These are phyloP conservation scores for Lamprologus tigripictilis DNA, from an alignment of 2,113 vertebrate species.

Conservation along the genomic window DNA sequence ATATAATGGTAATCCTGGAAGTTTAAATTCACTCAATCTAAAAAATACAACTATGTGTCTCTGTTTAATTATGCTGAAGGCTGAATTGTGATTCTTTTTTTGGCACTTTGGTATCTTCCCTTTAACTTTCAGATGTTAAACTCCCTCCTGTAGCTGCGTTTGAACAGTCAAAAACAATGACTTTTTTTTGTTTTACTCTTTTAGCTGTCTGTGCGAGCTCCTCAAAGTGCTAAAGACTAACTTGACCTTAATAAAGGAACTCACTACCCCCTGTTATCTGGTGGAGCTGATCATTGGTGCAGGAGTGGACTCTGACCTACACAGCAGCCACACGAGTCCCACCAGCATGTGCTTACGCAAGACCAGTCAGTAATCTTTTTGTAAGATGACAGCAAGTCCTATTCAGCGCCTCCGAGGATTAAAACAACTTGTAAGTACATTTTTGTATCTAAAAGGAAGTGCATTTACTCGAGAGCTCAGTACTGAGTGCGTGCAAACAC, in stretches of 20 bases:
- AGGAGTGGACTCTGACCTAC: slow-evolving; percentile 57
- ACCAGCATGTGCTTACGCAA: neutral
- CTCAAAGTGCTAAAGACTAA: neutral
- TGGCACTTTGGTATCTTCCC: neutral
- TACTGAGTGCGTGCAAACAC: neutral
- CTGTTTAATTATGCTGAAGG: neutral
- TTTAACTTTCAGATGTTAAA: neutral
- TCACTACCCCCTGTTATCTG: neutral
- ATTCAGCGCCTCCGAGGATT: neutral
- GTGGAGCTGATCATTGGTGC: neutral
- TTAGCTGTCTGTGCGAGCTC: neutral
- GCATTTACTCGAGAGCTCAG: neutral
- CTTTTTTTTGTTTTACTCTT: neutral
- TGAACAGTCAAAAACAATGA: neutral
- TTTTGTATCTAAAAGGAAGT: neutral
- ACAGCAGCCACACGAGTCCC: neutral
- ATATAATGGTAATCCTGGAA: neutral
- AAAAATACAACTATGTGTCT: neutral
- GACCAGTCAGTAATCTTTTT: neutral
- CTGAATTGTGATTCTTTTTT: neutral
- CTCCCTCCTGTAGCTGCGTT: neutral
- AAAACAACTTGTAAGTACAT: slow-evolving; percentile 37
- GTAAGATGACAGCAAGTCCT: slow-evolving; percentile 15
- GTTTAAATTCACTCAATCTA: neutral
- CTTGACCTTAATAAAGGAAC: neutral